Evolutionary conservation across 2,888 invertebrate species (phyloP).

Genomic region (Chrysina gloriosa): DNA sequence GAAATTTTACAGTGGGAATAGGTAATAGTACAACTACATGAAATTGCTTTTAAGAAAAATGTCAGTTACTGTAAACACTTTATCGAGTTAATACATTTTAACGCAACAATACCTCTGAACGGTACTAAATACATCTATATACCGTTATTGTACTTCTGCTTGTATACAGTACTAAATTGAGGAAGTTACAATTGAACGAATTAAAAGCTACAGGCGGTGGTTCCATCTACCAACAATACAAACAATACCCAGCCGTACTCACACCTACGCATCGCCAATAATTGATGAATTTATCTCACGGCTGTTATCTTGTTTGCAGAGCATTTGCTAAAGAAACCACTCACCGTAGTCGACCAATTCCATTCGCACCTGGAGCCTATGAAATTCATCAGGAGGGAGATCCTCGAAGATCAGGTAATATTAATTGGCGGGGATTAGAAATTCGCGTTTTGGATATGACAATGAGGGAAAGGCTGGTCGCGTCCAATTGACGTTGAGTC

Average conservation of each 20-base stretch:
- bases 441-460: neutral
- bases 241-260: neutral
- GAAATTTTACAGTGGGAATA: no score
- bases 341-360: constrained; percentile 90
- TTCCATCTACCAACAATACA: neutral
- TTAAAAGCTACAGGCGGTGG: constrained; percentile 33
- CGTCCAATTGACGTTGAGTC: constrained; percentile 27
- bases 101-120: neutral
- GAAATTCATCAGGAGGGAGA: constrained; percentile 83
- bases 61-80: no score
- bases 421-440: constrained; percentile 29
- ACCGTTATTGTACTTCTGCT: neutral
- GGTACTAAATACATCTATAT: neutral
- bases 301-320: constrained; percentile 69
- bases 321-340: constrained; percentile 83
- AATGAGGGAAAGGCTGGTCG: neutral
- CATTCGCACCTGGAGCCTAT: constrained; percentile 96
- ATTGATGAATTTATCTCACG: neutral
- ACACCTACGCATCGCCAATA: constrained; percentile 33
- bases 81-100: neutral
- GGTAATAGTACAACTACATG: no score
- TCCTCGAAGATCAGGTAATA: constrained; percentile 82
- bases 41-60: no score
- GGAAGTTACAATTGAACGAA: constrained; percentile 61
- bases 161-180: constrained; percentile 48